These are phyloP conservation scores for Polyploca ridens DNA, from an alignment of 2,888 invertebrate genomes.

Conservation along the genomic window DNA sequence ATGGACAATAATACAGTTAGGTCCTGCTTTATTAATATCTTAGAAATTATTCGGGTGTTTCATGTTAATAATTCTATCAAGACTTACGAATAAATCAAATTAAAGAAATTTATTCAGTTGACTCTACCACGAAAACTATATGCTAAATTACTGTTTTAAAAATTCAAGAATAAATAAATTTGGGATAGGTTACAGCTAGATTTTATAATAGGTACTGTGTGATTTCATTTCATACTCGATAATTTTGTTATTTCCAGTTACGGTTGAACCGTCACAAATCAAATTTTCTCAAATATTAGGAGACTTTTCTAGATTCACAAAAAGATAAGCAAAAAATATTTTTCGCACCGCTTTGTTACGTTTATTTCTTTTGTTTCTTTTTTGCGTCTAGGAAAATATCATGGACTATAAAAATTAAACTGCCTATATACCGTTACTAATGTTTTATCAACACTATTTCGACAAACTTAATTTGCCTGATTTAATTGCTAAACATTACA, in stretches of 20 bases:
- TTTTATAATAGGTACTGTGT: background rate
- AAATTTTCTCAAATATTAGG: background rate
- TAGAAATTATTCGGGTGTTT: too few relatives aligned
- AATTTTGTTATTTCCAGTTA: background rate
- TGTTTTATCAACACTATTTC: background rate
- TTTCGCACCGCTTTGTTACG: background rate
- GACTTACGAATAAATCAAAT: too few relatives aligned
- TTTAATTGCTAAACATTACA: background rate
- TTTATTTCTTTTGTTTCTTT: background rate
- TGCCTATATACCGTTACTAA: background rate
- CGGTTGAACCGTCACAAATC: background rate
- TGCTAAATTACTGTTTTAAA: too few relatives aligned
- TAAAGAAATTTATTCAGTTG: too few relatives aligned
- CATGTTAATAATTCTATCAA: too few relatives aligned
- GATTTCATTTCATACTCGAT: background rate
- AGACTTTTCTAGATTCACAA: background rate
- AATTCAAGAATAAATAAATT: too few relatives aligned
- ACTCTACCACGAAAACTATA: too few relatives aligned
- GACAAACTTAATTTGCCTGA: slow-evolving; percentile 5
- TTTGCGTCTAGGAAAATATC: background rate
- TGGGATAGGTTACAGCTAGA: background rate
- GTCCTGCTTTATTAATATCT: too few relatives aligned
- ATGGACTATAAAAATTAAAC: slow-evolving; percentile 3
- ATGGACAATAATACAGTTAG: too few relatives aligned
- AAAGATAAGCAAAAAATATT: background rate